Evolutionary conservation across 2,113 vertebrate genomes (phyloP), one percentile per base, ranked within the genome.

Genomic region (Tauraco erythrolophus): DNA sequence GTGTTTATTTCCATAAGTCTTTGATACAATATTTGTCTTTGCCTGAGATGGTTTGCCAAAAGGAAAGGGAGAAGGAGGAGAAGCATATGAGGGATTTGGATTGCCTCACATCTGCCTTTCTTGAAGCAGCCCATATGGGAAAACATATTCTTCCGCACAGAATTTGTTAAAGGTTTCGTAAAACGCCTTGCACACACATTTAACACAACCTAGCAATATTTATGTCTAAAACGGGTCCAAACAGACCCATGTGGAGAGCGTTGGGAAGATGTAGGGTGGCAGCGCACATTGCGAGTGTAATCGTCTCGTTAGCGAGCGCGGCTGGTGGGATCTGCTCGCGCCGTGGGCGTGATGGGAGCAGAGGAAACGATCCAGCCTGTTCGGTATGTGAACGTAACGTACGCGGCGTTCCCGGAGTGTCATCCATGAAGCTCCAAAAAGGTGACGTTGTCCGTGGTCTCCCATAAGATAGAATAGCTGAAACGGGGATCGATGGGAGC

Each of bases 131-230:
- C 98, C 98, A 98, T 97, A 95, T 98, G 98, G 98, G 97, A 94
- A 97, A 97, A 96, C 97, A 98, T 97, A 98, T 97, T 97, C 97
- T 88, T 97, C 98, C 92, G 96, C 95, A 71, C 89, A 97, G 98
- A 98, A 96, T 97, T 95, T n/a, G n/a, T n/a, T 77, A 89, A 83
- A 94, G 96, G 97, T 91, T 96, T n/a, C n/a, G n/a, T n/a, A n/a
- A n/a, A n/a, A n/a, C n/a, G n/a, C n/a, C n/a, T n/a, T n/a, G n/a
- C n/a, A n/a, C n/a, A n/a, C n/a, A n/a, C n/a, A n/a, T n/a, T n/a
- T n/a, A n/a, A n/a, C n/a, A n/a, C n/a, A n/a, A n/a, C 88, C 90
- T 75, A 60, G 94, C 90, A 69, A 94, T 93, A 93, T 97, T 97
- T 97, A 86, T 51, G 12, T 91, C 94, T 70, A 48, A 96, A 82